Base-by-base conservation (phyloP, 1,140 invertebrate species). In the Paraescarpia echinospica region DNA sequence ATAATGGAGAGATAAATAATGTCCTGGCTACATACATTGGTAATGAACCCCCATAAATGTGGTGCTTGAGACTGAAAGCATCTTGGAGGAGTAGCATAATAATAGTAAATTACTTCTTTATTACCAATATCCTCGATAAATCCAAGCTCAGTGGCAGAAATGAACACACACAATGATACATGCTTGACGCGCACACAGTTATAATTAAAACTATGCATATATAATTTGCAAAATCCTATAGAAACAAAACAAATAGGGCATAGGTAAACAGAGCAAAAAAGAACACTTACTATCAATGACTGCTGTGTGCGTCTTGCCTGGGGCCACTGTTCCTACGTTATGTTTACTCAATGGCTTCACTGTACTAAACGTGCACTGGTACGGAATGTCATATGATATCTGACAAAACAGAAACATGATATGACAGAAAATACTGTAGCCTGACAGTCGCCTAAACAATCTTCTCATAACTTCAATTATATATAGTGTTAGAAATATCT, bases 281-380 rank as follows among this genome's bases (percentile, higher is more conserved):
- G 34, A 90, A 33, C 51, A 94, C 95, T 95, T 94, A 96, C 95
- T 92, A 92, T 96, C 97, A 12, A 98, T 95, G 35, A 97, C 96
- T 88, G 97, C 97, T 41, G 97, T 97, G 93, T 97, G 97, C 27
- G 96, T 96, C 48, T 96, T 96, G 0, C 97, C 97, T 93, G 97
- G 96, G 92, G 96, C 96, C 0, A 97, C 96, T 91, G 96, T 95
- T 33, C 96, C 94, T 14, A 97, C 96, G 90, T 95, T 93, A 35
- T 95, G 94, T 14, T 94, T 94, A 34, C 94, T 94, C 34, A 96
- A 93, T 89, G 95, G 94, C 92, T 95, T 95, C 27, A 96, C 95
- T 14, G 95, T 94, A 41, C 94, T 95, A 91, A 96, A 96, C 31
- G 92, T 95, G 33, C 94, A 93, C 93, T 94, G 94, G 94, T 94